phyloP scores from a whole-genome alignment of 2,113 vertebrate genomes.

The Agelaius phoeniceus region DNA sequence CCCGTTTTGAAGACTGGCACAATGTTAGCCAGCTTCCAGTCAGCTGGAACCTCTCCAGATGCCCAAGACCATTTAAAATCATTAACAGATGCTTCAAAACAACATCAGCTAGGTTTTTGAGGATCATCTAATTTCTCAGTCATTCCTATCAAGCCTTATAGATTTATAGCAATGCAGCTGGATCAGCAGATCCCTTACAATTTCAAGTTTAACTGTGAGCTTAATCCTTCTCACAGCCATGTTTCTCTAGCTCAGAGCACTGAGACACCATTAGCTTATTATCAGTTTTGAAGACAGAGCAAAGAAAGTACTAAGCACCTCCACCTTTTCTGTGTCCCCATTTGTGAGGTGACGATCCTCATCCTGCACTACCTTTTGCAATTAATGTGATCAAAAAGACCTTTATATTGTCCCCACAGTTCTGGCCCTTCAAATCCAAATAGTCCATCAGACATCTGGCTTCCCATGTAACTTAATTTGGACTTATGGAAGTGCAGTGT shows the following conservation, averaged over 20 bases:
- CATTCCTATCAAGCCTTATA: background rate
- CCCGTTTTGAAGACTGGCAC: background rate
- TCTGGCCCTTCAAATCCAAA: background rate
- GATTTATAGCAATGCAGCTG: background rate
- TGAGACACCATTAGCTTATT: too few relatives aligned
- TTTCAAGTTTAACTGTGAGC: background rate
- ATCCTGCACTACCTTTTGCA: background rate
- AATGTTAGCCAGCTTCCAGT: background rate
- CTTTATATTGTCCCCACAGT: background rate
- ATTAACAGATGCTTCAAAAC: background rate
- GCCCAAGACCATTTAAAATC: background rate
- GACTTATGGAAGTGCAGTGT: background rate
- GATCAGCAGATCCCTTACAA: background rate
- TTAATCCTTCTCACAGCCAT: background rate
- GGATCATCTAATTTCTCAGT: background rate
- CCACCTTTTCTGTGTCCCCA: background rate
- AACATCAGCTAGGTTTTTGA: background rate
- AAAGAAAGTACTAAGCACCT: background rate
- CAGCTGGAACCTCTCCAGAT: background rate
- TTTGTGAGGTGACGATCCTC: background rate
- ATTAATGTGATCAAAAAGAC: background rate
- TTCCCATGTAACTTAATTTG: background rate
- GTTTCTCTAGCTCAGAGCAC: background rate
- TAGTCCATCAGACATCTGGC: background rate
- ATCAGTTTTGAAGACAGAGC: background rate